Evolutionary conservation across 2,113 vertebrate genomes (phyloP).

Genomic region (Daubentonia madagascariensis): DNA sequence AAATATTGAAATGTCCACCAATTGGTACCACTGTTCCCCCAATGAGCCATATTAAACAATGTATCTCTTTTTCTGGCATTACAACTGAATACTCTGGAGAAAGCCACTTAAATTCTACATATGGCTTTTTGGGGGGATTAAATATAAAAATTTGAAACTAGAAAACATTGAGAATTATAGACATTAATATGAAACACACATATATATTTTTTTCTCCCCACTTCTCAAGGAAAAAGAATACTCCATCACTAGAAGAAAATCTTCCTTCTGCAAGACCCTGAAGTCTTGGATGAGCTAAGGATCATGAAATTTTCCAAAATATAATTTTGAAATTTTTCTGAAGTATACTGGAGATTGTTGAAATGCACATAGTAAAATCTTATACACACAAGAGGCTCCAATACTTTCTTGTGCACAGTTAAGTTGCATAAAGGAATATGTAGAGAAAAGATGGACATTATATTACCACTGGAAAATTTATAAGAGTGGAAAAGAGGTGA

Average conservation of each 20-base stretch:
- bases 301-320: not conserved
- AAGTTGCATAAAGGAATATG: not conserved
- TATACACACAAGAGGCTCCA: not conserved
- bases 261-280: not conserved
- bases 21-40: not conserved
- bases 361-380: not conserved
- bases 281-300: not conserved
- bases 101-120: not conserved
- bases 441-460: not conserved
- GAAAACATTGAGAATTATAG: not conserved
- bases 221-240: not conserved
- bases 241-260: not conserved
- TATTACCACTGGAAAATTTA: not conserved
- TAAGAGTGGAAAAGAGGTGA: not conserved
- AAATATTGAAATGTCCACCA: not conserved
- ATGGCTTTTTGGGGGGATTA: not conserved
- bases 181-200: not conserved
- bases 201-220: not conserved
- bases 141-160: slow-evolving; percentile 4
- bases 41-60: not conserved
- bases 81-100: not conserved
- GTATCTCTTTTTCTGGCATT: not conserved
- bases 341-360: not conserved
- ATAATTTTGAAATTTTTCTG: not conserved
- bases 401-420: not conserved